Conservation (phyloP, 2,797 vertebrate genomes). For the Crypturellus tataupa region DNA sequence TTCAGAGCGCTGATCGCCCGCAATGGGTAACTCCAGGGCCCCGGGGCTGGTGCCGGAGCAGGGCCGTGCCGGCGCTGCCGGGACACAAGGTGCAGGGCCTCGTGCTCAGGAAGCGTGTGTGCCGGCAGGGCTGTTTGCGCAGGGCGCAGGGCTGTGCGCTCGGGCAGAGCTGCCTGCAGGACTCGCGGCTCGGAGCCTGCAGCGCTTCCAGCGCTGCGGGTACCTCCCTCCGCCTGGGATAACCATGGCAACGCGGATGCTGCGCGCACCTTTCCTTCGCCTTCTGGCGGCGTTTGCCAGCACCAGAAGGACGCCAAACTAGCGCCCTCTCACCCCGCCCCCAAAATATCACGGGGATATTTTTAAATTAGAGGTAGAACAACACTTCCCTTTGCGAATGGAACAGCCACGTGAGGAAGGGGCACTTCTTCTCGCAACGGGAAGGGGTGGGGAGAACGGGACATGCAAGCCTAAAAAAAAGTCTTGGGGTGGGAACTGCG, state of each 20-base stretch:
- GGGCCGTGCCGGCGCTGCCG: background rate
- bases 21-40: background rate
- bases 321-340: background rate
- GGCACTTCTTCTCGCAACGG: background rate
- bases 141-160: background rate
- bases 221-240: background rate
- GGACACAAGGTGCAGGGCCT: background rate
- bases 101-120: background rate
- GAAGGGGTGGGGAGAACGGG: background rate
- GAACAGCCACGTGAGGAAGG: background rate
- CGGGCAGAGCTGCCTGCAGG: background rate
- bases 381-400: slow-evolving; percentile 5
- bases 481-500: slow-evolving; percentile 18
- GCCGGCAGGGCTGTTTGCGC: background rate
- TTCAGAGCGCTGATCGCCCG: background rate
- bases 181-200: background rate
- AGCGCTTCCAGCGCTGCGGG: background rate
- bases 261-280: background rate
- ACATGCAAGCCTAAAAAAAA: background rate
- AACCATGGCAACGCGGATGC: background rate
- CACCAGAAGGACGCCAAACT: slow-evolving; percentile 17
- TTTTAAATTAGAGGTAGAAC: slow-evolving; percentile 40
- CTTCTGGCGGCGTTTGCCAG: background rate
- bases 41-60: fast-evolving
- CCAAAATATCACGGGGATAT: slow-evolving; percentile 6